Evolutionary conservation across 2,113 vertebrate species (phyloP).

Genomic region (Mustela nigripes): DNA sequence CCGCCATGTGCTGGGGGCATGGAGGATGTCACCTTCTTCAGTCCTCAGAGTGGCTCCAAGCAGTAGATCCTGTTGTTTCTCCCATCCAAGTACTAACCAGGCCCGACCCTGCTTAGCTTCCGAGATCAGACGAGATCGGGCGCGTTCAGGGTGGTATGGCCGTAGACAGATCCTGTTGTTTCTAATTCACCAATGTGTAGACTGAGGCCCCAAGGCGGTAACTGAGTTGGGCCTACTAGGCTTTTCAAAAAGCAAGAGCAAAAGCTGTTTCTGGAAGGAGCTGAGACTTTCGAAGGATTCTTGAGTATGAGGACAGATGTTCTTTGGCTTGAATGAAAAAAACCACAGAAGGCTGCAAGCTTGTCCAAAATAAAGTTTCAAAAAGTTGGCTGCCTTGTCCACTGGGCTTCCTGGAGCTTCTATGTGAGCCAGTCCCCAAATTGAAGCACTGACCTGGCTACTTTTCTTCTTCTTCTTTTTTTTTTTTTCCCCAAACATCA

Average conservation of each 20-base stretch:
- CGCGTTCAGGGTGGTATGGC: too few species aligned
- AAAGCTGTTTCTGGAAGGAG: background rate
- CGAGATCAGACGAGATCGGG: too few species aligned
- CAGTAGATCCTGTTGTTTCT: background rate
- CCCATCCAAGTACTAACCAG: too few species aligned
- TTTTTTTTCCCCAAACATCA: background rate
- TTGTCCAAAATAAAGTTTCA: conserved; percentile 14
- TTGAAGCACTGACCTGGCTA: background rate
- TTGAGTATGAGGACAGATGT: background rate
- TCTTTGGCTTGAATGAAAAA: background rate
- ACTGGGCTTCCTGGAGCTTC: background rate
- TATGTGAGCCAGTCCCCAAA: background rate
- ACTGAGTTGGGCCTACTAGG: background rate
- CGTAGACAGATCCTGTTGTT: background rate
- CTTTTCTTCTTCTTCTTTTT: background rate
- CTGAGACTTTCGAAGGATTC: background rate
- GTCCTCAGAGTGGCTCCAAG: background rate
- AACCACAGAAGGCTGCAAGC: background rate
- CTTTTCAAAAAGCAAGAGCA: background rate
- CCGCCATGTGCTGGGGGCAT: fast-evolving
- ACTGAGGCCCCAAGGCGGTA: background rate
- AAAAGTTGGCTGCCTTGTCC: background rate
- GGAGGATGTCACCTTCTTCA: fast-evolving
- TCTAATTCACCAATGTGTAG: background rate
- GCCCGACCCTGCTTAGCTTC: too few species aligned